Base-by-base conservation (phyloP, 2,113 vertebrate genomes). In the Junco hyemalis region DNA sequence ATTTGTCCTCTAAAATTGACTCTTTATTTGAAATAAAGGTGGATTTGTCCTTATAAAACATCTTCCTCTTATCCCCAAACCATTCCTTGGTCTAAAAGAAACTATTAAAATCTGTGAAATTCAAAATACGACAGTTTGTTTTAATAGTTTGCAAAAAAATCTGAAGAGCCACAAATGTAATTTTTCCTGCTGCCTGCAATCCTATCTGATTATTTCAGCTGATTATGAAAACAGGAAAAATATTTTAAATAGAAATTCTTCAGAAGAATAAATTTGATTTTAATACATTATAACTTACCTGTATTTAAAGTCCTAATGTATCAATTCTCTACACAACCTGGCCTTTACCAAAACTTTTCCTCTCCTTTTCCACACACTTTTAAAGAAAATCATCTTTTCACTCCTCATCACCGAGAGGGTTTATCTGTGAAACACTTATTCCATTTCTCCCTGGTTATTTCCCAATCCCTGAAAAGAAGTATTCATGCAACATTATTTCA, bases 401-500 rank as follows among this genome's bases (percentile, higher is more conserved):
- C 17, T 26, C 6, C 45, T 79, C 61, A 35, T 36, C 81, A 56
- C 29, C 5, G 3, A 42, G 28, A 25, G 15, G 12, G 23, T 45
- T 61, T 87, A 57, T 69, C 69, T 65, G 38, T 63, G 71, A 79
- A 95, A 92, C 63, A 82, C 76, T 91, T 90, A 70, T 88, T 93
- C 47, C 4, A 54, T 73, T 94, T 86, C 68, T 65, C 74, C 38
- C 38, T 68, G 60, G 74, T 83, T 86, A 92, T 70, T 86, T 80
- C 44, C n/a, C 19, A 88, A 86, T 66, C 35, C n/a, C 44, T 65
- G 33, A 69, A 76, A 92, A 78, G 81, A 74, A 70, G 38, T 19
- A 66, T 88, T 90, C 64, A 82, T 59, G 76, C 71, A 91, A 94
- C 87, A 86, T 92, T 91, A 95, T 92, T 95, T 83, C 81, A 77